Percentiles rank a stretch among this genome's conserved stretches.
phyloP scores from a whole-genome alignment of 2,888 invertebrate genomes.

The Polylopha cassiicola region DNA sequence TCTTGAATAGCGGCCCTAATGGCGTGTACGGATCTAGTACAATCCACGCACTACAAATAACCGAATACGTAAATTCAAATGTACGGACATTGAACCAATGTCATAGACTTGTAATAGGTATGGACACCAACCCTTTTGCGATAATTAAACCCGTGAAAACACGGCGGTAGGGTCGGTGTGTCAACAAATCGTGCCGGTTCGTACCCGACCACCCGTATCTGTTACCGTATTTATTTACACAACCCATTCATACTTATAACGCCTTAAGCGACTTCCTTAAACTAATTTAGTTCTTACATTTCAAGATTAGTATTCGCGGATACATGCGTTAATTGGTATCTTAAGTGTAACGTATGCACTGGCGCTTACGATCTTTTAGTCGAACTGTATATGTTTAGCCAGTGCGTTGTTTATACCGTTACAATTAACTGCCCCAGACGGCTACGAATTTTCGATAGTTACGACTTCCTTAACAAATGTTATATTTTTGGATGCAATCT shows the following conservation, averaged over 20 bases:
- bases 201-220: constrained; percentile 64
- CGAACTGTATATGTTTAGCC: constrained; percentile 5
- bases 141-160: constrained; percentile 17
- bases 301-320: not conserved
- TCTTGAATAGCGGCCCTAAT: too few species aligned
- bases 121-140: constrained; percentile 8
- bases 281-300: not conserved
- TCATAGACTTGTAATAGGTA: too few species aligned
- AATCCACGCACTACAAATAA: too few species aligned
- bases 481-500: constrained; percentile 22
- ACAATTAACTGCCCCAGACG: constrained; percentile 52
- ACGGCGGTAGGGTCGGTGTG: constrained; percentile 38
- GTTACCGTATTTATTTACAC: constrained; percentile 55
- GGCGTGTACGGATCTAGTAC: too few species aligned
- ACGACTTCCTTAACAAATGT: constrained; percentile 38
- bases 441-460: constrained; percentile 38
- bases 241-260: constrained; percentile 25
- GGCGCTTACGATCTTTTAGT: constrained; percentile 20
- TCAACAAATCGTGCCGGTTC: constrained; percentile 63
- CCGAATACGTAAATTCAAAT: too few species aligned
- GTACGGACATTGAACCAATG: too few species aligned
- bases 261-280: constrained; percentile 10
- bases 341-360: too few species aligned
- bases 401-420: constrained; percentile 50
- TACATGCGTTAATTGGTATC: too few species aligned